Percentiles rank a stretch among this genome's conserved stretches.
phyloP scores from a whole-genome alignment of 2,113 vertebrate genomes.

The Vombatus ursinus region DNA sequence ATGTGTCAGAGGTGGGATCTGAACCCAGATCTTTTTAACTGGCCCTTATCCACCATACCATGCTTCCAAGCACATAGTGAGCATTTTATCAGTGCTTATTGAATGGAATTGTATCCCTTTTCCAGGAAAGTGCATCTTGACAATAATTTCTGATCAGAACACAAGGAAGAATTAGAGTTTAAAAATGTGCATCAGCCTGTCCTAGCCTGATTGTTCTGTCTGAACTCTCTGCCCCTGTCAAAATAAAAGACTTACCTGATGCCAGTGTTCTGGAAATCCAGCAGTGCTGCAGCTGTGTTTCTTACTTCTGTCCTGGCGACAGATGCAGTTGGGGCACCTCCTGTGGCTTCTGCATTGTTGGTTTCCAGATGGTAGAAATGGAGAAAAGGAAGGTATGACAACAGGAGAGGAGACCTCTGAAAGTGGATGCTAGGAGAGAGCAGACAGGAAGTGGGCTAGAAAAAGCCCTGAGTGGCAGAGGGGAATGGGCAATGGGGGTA shows the following conservation, averaged over 20 bases:
- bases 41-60: background rate
- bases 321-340: constrained; percentile 75
- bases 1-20: background rate
- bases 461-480: constrained; percentile 45
- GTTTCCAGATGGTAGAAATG: constrained; percentile 76
- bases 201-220: constrained; percentile 66
- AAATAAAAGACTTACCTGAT: constrained; percentile 73
- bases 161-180: background rate
- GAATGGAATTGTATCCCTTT: background rate
- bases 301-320: constrained; percentile 62
- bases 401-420: constrained; percentile 57
- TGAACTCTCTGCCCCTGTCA: constrained; percentile 70
- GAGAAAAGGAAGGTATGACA: constrained; percentile 66
- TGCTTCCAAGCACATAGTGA: background rate
- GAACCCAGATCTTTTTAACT: background rate
- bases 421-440: constrained; percentile 71
- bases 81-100: background rate
- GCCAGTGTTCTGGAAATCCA: constrained; percentile 60
- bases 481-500: background rate
- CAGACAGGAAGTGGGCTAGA: constrained; percentile 60
- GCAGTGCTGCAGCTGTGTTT: constrained; percentile 73
- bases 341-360: constrained; percentile 61
- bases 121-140: background rate
- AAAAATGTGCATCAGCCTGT: constrained; percentile 21
- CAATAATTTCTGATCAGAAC: background rate